Evolutionary conservation across 2,113 vertebrate species (phyloP).

Genomic region (Verasper variegatus): DNA sequence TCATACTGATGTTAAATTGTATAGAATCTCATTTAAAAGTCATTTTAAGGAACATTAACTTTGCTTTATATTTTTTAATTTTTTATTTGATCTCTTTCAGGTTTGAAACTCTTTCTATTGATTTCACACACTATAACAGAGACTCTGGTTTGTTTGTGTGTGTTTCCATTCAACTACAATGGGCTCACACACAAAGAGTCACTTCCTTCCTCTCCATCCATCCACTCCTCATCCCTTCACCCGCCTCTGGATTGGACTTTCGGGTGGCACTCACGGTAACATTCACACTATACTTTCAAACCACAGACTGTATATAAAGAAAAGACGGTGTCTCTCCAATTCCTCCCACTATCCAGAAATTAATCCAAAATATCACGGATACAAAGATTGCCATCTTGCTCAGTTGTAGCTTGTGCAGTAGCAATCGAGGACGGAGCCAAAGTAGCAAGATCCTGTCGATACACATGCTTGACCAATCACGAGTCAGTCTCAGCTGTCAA

Average conservation of each 20-base stretch:
- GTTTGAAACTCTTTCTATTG: slow-evolving; percentile 70
- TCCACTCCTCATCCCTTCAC: slow-evolving; percentile 73
- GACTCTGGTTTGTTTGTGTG: slow-evolving; percentile 78
- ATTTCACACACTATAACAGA: slow-evolving; percentile 83
- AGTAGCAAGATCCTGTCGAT: too few species aligned
- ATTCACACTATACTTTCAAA: neutral
- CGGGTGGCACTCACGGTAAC: slow-evolving; percentile 75
- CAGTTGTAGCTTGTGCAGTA: too few species aligned
- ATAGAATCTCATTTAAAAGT: neutral
- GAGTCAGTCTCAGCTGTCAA: too few species aligned
- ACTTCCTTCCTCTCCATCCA: slow-evolving; percentile 67
- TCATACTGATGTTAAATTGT: neutral
- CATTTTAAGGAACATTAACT: neutral
- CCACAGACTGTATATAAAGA: too few species aligned
- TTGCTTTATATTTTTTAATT: neutral
- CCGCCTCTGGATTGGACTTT: slow-evolving; percentile 65
- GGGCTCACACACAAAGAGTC: slow-evolving; percentile 31
- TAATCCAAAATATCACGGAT: too few species aligned
- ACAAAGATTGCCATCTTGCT: too few species aligned
- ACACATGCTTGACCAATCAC: too few species aligned
- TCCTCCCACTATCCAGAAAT: too few species aligned
- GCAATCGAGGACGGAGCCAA: too few species aligned
- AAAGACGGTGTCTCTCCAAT: too few species aligned
- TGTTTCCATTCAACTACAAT: slow-evolving; percentile 73
- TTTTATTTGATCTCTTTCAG: slow-evolving; percentile 52